Evolutionary conservation across 2,113 vertebrate genomes (phyloP).

Genomic region (Paramisgurnus dabryanus): DNA sequence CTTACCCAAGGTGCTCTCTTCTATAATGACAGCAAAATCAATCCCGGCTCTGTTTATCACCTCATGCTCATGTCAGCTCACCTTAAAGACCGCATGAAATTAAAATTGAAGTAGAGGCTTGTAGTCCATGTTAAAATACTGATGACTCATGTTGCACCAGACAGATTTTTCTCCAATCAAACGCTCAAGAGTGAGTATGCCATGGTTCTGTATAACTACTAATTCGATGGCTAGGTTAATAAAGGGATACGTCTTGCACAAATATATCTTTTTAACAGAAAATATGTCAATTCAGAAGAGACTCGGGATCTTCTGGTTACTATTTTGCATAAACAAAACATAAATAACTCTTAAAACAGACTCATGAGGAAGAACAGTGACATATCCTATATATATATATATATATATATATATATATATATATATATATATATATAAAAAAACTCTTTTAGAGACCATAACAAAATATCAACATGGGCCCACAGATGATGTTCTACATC

Average conservation of each 20-base stretch:
- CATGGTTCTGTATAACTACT: neutral
- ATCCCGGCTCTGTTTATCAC: slow-evolving; percentile 15
- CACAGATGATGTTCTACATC: slow-evolving; percentile 2
- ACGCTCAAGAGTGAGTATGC: neutral
- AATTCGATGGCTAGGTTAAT: too few species aligned
- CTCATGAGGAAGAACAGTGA: too few species aligned
- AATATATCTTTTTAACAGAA: too few species aligned
- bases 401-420: too few species aligned
- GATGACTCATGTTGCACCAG: neutral
- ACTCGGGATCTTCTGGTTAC: too few species aligned
- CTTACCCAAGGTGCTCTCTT: slow-evolving; percentile 19
- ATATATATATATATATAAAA: too few species aligned
- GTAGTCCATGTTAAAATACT: too few species aligned
- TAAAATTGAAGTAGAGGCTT: neutral
- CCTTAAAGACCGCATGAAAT: neutral
- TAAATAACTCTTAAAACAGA: too few species aligned
- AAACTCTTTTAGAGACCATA: neutral
- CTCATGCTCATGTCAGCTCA: neutral
- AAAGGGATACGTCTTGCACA: too few species aligned
- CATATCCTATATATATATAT: too few species aligned
- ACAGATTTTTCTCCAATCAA: neutral
- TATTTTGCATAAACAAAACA: too few species aligned
- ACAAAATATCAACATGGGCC: neutral
- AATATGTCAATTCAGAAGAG: too few species aligned
- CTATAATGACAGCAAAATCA: slow-evolving; percentile 31